Evolutionary conservation across 2,113 vertebrate species (phyloP), one percentile per base, ranked within the genome.

Genomic region (Eulemur rufifrons): DNA sequence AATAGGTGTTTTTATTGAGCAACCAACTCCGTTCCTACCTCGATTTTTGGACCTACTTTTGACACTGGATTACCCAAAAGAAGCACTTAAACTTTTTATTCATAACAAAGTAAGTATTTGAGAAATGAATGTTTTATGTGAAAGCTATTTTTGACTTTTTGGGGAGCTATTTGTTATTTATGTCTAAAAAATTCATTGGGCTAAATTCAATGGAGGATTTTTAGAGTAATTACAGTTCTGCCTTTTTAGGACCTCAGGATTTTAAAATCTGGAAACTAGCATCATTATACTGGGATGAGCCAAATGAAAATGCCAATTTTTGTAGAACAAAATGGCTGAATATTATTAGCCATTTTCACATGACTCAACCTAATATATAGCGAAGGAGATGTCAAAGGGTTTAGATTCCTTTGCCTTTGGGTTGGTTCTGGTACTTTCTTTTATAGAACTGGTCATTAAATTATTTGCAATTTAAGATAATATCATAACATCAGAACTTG

Each of bases 1-100:
- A 97, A 98, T 99, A 86, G 99, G 99, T 78, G 97, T 99, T 96
- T 99, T 99, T 98, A 99, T 99, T 93, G 99, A 99, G 98, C 99
- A 99, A 98, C 99, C 99, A 74, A 99, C 99, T n/a, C 99, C 99
- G 76, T 99, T 99, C 95, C 99, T 99, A 77, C 97, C 99, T n/a
- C 99, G 99, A 97, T 99, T 99, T 98, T 99, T 99, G 97, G 99
- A 99, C 91, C 97, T 98, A 80, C 94, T 99, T 47, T 98, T 99
- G 96, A 98, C 98, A 73, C 96, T 99, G 97, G 99, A 99, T 96
- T 99, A 99, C 97, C 99, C 99, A 71, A 99, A 98, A 97, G 98
- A 99, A 96, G 99, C 99, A 97, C 97, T 99, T 84, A 98, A 98
- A 76, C n/a, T 99, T 87, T 99, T 99, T 91, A 83, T 99, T 97